Evolutionary conservation across 2,888 invertebrate genomes (phyloP), one percentile per base, ranked within the genome.

Genomic region (Erebia aethiops): DNA sequence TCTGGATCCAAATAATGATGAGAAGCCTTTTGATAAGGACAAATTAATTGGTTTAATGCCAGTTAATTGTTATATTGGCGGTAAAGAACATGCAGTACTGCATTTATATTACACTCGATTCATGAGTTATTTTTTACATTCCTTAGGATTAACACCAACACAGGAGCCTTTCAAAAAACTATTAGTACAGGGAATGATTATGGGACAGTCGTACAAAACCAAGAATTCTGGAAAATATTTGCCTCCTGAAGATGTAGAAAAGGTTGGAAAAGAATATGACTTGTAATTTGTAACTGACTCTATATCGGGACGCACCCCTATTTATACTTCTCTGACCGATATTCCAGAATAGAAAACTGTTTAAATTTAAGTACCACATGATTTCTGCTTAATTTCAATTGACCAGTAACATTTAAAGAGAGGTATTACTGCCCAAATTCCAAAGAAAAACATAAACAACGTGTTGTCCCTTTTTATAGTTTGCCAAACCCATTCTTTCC

Each of bases 71-170:
- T 99, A 99, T 82, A 96, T 99, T 77, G 99, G 99, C 8, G 99
- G 99, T 66, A 98, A 98, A 88, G 99, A 99, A 89, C 99, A 99
- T 93, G 99, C 99, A 51, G 97, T 97, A 11, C 90, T 99, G 64
- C 99, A 99, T 94, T 95, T 99, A 77, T 99, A 98, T 84, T 99
- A 98, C 90, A 98, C 99, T 3, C 95, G 99, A 61, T 99, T 99
- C 88, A 95, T 99, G 86, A 96, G 95, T 82, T 97, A 99, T 85
- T 99, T 99, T 86, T 91, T 99, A 69, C 95, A 98, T 86, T 96
- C 96, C 2, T 90, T 96, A 75, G 98, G 97, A 0, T 89, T 97
- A 79, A 92, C 97, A 13, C 94, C 95, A 5, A 94, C 94, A 71
- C 88, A 94, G 73, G 99, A 99, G 88, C 99, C 99, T 7, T 99